Base-by-base conservation (phyloP, 1,140 invertebrate genomes). In the Pseudomyrmex flavicornis region DNA sequence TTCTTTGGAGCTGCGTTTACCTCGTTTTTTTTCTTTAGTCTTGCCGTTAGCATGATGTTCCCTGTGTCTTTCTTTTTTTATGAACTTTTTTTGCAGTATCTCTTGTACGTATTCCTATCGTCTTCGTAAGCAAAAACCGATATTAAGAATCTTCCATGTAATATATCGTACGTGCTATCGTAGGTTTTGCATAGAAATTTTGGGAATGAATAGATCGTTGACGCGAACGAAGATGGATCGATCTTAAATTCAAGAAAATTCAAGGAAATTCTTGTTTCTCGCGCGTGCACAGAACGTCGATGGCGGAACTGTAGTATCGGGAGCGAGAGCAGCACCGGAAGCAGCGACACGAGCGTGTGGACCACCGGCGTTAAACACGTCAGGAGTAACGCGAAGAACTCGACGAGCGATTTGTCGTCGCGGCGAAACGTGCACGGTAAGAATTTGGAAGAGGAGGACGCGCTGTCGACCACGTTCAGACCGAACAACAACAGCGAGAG, bases 261-360 rank as follows among this genome's bases (percentile, higher is more conserved):
- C 59, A 70, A 61, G 8, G 17, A 22, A 72, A 10, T 10, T 22
- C 63, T 58, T 65, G 35, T 83, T 77, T 73, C 50, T 48, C 22
- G 50, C 10, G 35, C 76, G 48, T 68, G 8, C 8, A 52, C 17
- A 94, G 93, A 92, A 73, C 89, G 90, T 17, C 91, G 92, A 66
- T 93, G 92, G 93, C 87, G 92, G 52, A 89, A 93, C 48, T 91
- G 90, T 50, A 93, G 92, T 61, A 93, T 91, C 65, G 93, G 91
- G 77, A 94, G 93, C 70, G 93, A 94, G 59, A 94, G 92, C 84
- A 94, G 93, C 59, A 94, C 93, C 2, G 93, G 92, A 35, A 93
- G 92, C 69, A 94, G 92, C 85, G 93, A 93, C 9, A 84, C 91
- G 1, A 89, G 92, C 66, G 88, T 94, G 12, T 94, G 93, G 93